Evolutionary conservation across 2,888 invertebrate species (phyloP).

Genomic region (Chrysolina americana): DNA sequence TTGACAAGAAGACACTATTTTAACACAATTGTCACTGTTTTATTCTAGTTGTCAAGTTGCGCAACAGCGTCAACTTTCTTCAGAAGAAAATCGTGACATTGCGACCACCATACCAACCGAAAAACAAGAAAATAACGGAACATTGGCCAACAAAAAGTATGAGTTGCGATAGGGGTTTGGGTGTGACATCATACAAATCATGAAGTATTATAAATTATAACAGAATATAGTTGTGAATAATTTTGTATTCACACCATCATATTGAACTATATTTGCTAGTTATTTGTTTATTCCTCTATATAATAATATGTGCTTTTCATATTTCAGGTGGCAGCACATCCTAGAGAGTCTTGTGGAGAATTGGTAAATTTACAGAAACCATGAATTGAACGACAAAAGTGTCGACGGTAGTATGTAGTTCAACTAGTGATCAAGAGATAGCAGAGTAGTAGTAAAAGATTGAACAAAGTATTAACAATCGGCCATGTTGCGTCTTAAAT

Average conservation of each 20-base stretch:
- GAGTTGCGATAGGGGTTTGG: background rate
- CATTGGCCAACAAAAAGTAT: conserved; percentile 22
- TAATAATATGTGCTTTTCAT: too few species aligned
- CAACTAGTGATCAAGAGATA: background rate
- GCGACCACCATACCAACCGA: conserved; percentile 35
- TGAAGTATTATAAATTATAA: background rate
- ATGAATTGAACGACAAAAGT: background rate
- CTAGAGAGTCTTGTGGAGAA: background rate
- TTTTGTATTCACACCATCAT: too few species aligned
- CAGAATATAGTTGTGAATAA: too few species aligned
- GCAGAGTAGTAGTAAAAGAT: background rate
- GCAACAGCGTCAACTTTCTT: conserved; percentile 63
- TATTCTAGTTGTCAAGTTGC: conserved; percentile 63
- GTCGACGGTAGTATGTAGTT: background rate
- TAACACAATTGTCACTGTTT: conserved; percentile 42
- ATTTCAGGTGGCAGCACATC: conserved; percentile 2
- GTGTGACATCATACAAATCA: background rate
- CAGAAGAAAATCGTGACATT: conserved; percentile 44
- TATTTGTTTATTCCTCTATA: too few species aligned
- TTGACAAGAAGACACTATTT: conserved; percentile 42
- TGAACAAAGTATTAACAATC: background rate
- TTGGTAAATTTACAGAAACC: background rate
- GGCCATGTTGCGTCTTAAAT: background rate
- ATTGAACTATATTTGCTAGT: too few species aligned
- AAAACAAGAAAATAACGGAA: conserved; percentile 39